Conservation (phyloP, 2,888 invertebrate genomes). For the Mayetiola destructor region DNA sequence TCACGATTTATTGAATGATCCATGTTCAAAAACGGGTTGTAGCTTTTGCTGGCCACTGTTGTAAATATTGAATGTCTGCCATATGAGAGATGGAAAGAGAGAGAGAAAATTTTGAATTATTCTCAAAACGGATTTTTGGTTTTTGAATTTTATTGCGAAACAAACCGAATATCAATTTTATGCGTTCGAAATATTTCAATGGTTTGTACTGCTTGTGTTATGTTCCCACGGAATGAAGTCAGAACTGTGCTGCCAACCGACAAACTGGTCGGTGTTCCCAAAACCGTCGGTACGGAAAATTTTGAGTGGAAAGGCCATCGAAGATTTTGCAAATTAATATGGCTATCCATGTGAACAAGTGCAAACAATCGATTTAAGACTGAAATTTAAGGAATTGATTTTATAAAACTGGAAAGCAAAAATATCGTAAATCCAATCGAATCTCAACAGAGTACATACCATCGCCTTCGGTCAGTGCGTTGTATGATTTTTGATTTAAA, state of each 20-base stretch:
- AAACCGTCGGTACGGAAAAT: constrained; percentile 40
- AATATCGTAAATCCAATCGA: not conserved
- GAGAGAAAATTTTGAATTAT: not conserved
- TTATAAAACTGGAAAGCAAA: not conserved
- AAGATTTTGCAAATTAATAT: constrained; percentile 44
- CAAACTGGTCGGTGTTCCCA: constrained; percentile 41
- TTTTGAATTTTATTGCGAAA: not conserved
- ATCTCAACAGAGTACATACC: constrained; percentile 43
- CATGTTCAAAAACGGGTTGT: constrained; percentile 48
- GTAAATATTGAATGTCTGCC: constrained; percentile 41
- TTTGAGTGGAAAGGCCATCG: constrained; percentile 41
- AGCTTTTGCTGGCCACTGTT: constrained; percentile 35
- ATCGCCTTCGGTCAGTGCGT: constrained; percentile 43
- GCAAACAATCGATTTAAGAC: constrained; percentile 42
- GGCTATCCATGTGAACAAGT: constrained; percentile 43
- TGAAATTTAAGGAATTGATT: constrained; percentile 23
- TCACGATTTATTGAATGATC: constrained; percentile 53
- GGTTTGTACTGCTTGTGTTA: constrained; percentile 43
- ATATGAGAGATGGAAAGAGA: not conserved
- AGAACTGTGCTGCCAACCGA: constrained; percentile 37
- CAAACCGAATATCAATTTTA: constrained; percentile 44
- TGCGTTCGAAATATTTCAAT: constrained; percentile 44
- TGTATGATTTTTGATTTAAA: constrained; percentile 48
- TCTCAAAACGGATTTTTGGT: constrained; percentile 13
- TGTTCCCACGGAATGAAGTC: constrained; percentile 53